Conservation (phyloP, 1,140 invertebrate genomes). For the Heliconius hewitsoni region DNA sequence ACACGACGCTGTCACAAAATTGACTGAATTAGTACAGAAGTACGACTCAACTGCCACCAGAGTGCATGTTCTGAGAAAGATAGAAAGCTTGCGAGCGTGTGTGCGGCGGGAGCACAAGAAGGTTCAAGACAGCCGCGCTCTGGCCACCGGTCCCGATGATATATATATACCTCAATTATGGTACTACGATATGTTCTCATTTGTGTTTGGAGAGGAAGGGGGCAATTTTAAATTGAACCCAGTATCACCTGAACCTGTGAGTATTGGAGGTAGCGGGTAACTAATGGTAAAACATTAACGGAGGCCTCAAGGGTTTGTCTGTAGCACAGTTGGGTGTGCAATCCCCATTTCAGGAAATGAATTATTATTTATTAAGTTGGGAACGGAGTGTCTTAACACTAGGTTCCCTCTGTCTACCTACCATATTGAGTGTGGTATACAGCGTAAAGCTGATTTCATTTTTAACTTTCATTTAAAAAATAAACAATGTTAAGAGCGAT, state of each 20-base stretch:
- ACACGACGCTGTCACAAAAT: slow-evolving; percentile 58
- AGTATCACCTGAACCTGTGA: slow-evolving; percentile 39
- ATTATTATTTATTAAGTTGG: too few species aligned
- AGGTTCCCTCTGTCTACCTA: too few species aligned
- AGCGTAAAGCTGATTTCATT: too few species aligned
- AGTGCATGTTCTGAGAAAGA: slow-evolving; percentile 67
- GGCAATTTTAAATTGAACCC: slow-evolving; percentile 31
- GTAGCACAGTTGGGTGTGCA: too few species aligned
- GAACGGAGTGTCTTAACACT: too few species aligned
- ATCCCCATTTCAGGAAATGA: too few species aligned
- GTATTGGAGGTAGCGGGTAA: background rate
- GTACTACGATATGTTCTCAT: slow-evolving; percentile 67
- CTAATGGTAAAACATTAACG: background rate
- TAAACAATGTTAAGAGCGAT: too few species aligned
- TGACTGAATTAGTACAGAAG: slow-evolving; percentile 62
- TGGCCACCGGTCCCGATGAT: slow-evolving; percentile 49
- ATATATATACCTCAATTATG: slow-evolving; percentile 61
- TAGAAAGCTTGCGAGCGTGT: slow-evolving; percentile 69
- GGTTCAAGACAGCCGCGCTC: slow-evolving; percentile 51
- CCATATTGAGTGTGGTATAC: too few species aligned
- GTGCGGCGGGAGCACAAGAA: slow-evolving; percentile 61
- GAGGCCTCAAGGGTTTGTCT: too few species aligned
- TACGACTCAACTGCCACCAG: slow-evolving; percentile 60
- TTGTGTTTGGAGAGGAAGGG: slow-evolving; percentile 51
- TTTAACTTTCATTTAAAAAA: too few species aligned